Base-by-base conservation (phyloP, 2,113 vertebrate genomes). In the Lampris incognitus region DNA sequence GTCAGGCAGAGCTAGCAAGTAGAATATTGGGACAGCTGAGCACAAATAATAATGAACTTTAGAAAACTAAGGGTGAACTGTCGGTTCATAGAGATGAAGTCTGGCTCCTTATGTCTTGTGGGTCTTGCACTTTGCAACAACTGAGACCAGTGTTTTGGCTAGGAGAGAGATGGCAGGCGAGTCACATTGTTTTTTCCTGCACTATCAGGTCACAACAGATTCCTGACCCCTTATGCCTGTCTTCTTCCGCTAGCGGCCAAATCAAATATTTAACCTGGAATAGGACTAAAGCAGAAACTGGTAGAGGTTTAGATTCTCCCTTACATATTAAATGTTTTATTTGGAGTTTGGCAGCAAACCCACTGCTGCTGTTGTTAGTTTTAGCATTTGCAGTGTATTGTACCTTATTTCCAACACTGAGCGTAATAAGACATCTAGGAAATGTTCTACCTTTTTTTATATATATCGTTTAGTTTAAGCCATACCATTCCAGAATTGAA, bases 231-330 rank as follows among this genome's bases (percentile, higher is more conserved):
- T 92, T 24, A 7, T 0, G 48, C 6, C 84, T 83, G 88, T 90
- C 91, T 90, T 88, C 91, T 90, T 88, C 92, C 81, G 79, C 82
- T 85, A 90, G 89, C 85, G 91, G 94, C 93, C 94, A 94, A 95
- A 94, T 95, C 94, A 94, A 95, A 95, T 95, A 96, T 95, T 95
- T 94, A 94, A 94, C 91, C 92, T 93, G 93, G 91, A 88, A 91
- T 93, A 83, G 66, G 10, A 11, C 37, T 56, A 2, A 48, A 36
- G 7, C 5, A n/a, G 1, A 2, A 9, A 70, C 46, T 5, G 3
- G 24, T 24, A 51, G 24, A 66, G 36, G 10, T 56, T 39, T 49
- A 5, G 44, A 46, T 46, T 46, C 44, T 46, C 44, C 7, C 44
- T 5, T 46, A 39, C 24, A 50, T 9, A 48, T 37, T 0, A 48